Percentiles rank a stretch among this genome's conserved stretches.
Evolutionary conservation across 2,113 vertebrate species (phyloP).

Genomic region (Pterocles orientalis): DNA sequence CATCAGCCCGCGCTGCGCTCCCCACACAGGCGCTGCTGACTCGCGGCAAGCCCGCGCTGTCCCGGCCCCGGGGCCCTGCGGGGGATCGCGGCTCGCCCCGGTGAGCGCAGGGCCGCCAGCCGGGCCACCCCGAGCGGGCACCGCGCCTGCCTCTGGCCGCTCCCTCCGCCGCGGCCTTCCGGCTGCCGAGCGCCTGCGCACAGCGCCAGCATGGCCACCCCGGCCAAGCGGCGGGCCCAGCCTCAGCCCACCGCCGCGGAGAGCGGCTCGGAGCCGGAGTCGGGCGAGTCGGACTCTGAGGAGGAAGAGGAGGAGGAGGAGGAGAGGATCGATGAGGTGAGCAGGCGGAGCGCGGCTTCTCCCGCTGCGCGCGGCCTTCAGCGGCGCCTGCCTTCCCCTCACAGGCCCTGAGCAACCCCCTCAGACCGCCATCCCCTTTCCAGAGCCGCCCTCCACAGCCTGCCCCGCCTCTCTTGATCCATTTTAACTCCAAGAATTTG

Average conservation of each 20-base stretch:
- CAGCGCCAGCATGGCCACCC: conserved; percentile 80
- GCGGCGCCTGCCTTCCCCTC: background rate
- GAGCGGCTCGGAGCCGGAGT: background rate
- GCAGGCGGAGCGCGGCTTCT: background rate
- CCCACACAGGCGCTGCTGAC: too few relatives aligned
- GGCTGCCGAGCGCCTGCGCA: background rate
- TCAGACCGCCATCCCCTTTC: too few relatives aligned
- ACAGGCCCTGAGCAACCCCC: too few relatives aligned
- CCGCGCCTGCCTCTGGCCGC: background rate
- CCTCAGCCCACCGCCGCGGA: conserved; percentile 25
- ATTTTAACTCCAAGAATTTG: too few relatives aligned
- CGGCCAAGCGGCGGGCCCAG: conserved; percentile 78
- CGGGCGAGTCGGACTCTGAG: conserved; percentile 36
- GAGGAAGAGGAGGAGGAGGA: conserved; percentile 48
- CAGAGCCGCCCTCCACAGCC: too few relatives aligned
- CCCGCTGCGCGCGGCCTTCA: too few relatives aligned
- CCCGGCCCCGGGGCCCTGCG: too few relatives aligned
- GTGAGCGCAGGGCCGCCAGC: background rate
- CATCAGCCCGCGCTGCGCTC: too few relatives aligned
- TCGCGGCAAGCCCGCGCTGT: too few relatives aligned
- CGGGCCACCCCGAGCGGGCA: background rate
- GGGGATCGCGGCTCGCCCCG: too few relatives aligned
- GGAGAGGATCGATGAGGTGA: conserved; percentile 72
- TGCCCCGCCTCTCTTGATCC: too few relatives aligned
- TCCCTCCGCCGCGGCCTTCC: background rate